Percentiles rank a stretch among this genome's conserved stretches.
These are phyloP conservation scores for Petrocephalus zakoni DNA, from an alignment of 2,113 vertebrate genomes.

Conservation along the genomic window DNA sequence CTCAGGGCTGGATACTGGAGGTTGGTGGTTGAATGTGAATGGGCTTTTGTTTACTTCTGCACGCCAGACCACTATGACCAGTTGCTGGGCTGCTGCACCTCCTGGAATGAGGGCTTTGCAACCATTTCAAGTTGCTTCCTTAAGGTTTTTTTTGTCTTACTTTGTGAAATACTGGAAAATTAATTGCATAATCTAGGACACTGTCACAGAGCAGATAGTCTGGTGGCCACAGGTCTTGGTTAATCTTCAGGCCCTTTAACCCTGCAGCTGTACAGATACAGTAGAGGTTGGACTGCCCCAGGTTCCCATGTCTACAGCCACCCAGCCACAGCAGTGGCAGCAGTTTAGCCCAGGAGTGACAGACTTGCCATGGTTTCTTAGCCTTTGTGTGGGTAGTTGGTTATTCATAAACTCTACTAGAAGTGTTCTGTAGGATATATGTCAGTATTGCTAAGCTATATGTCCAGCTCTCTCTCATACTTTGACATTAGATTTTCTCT, in stretches of 20 bases:
- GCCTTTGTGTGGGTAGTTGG: background rate
- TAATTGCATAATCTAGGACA: background rate
- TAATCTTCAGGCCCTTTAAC: background rate
- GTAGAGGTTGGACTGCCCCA: background rate
- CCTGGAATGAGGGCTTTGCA: background rate
- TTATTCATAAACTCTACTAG: conserved; percentile 34
- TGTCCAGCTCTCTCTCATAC: conserved; percentile 48
- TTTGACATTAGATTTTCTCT: conserved; percentile 37
- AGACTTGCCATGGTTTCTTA: background rate
- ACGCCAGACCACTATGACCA: background rate
- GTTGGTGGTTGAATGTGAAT: background rate
- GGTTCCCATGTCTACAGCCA: background rate
- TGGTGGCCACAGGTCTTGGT: background rate
- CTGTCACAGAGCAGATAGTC: background rate
- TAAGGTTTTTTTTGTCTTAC: background rate
- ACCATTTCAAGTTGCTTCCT: background rate
- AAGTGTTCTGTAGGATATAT: conserved; percentile 37
- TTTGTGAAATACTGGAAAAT: background rate
- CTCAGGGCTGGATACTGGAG: background rate
- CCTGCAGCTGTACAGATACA: background rate
- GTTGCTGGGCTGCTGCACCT: background rate
- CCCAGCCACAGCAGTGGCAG: background rate
- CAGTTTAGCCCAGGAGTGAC: background rate
- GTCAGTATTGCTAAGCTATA: conserved; percentile 68
- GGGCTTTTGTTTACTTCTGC: background rate